phyloP scores from a whole-genome alignment of 2,888 invertebrate species.

The Meganola albula region DNA sequence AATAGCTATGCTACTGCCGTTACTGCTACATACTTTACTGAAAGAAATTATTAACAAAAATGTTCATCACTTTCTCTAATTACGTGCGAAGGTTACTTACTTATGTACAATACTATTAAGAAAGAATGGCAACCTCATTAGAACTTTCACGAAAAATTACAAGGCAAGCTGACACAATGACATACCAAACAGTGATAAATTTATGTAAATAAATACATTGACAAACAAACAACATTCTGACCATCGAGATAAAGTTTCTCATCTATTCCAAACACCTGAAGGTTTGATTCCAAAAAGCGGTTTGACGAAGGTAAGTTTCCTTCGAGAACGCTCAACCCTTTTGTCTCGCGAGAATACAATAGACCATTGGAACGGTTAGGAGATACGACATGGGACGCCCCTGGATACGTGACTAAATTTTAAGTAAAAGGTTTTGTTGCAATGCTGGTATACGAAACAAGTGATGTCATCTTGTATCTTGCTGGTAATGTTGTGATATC shows the following conservation, averaged over 20 bases:
- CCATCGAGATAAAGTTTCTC: slow-evolving; percentile 36
- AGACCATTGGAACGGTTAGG: slow-evolving; percentile 69
- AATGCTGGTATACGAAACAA: slow-evolving; percentile 58
- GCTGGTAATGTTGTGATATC: slow-evolving; percentile 33
- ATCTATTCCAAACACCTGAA: slow-evolving; percentile 61
- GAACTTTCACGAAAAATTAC: too few relatives aligned
- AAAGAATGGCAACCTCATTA: too few relatives aligned
- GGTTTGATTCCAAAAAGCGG: slow-evolving; percentile 60
- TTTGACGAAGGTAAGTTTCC: slow-evolving; percentile 69
- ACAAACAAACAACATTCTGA: slow-evolving; percentile 22
- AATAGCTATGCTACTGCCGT: too few relatives aligned
- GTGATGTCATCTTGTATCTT: slow-evolving; percentile 61
- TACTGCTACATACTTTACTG: too few relatives aligned
- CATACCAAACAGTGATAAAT: too few relatives aligned
- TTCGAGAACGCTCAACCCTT: slow-evolving; percentile 63
- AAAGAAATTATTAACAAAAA: too few relatives aligned
- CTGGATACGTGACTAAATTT: slow-evolving; percentile 73
- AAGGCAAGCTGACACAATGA: too few relatives aligned
- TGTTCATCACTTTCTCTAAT: too few relatives aligned
- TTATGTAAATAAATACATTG: too few relatives aligned
- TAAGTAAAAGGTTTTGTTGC: slow-evolving; percentile 65
- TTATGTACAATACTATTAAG: too few relatives aligned
- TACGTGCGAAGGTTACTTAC: too few relatives aligned
- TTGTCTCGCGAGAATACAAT: slow-evolving; percentile 74
- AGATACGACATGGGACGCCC: slow-evolving; percentile 71